phyloP scores from a whole-genome alignment of 1,140 invertebrate genomes.

The Formica exsecta region DNA sequence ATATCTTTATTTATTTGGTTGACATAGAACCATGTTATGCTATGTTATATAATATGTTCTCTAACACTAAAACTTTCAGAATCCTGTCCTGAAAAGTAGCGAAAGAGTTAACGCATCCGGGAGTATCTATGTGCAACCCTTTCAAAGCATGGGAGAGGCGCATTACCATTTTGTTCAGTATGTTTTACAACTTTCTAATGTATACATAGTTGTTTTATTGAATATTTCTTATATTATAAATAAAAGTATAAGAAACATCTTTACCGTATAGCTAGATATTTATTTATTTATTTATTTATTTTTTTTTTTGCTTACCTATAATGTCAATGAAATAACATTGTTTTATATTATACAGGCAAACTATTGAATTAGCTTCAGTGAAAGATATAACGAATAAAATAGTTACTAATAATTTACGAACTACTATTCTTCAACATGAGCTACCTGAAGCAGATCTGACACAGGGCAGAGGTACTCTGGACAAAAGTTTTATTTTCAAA shows the following conservation, averaged over 20 bases:
- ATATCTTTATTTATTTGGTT: slow-evolving; percentile 31
- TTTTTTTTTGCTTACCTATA: too few species aligned
- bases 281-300: too few species aligned
- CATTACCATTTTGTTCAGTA: slow-evolving; percentile 79
- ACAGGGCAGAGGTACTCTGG: slow-evolving; percentile 80
- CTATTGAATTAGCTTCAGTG: slow-evolving; percentile 72
- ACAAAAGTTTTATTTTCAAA: slow-evolving; percentile 80
- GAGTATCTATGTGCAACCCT: slow-evolving; percentile 84
- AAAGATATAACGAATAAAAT: slow-evolving; percentile 72
- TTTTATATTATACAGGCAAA: slow-evolving; percentile 69
- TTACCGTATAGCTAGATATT: not conserved
- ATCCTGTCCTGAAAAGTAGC: slow-evolving; percentile 82
- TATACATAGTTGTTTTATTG: slow-evolving; percentile 1
- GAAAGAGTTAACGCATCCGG: slow-evolving; percentile 84
- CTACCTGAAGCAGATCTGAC: slow-evolving; percentile 83
- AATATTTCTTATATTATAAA: not conserved
- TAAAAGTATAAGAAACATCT: not conserved
- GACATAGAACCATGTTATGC: slow-evolving; percentile 15
- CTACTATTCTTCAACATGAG: slow-evolving; percentile 79
- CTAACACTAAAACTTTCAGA: slow-evolving; percentile 42
- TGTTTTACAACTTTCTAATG: not conserved
- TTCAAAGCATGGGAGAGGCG: slow-evolving; percentile 84
- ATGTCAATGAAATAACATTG: too few species aligned
- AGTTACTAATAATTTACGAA: slow-evolving; percentile 62
- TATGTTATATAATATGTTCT: not conserved